Evolutionary conservation across 2,888 invertebrate genomes (phyloP), one percentile per base, ranked within the genome.

Genomic region (Lathronympha strigana): DNA sequence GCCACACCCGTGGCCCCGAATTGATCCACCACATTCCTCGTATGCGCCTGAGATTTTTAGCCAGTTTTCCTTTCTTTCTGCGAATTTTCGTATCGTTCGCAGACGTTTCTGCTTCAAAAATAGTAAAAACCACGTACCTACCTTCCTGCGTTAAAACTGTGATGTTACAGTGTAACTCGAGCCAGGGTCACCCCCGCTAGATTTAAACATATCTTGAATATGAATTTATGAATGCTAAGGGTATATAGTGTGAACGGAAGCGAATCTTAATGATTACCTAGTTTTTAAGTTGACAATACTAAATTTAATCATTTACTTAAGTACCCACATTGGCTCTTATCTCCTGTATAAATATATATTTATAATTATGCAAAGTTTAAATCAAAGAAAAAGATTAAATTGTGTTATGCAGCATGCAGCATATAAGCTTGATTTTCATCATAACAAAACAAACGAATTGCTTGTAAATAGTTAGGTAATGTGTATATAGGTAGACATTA

Each of bases 401-500:
- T 21, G 8, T n/a, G 13, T 13, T 36, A n/a, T 6, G 6, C 21
- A 23, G 9, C 25, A 21, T 19, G 21, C 5, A 28, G 13, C 51
- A 8, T n/a, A 5, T 38, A 23, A 13, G 57, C 43, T 43, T 43
- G 1, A 9, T 31, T 57, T 21, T 57, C 40, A 40, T n/a, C 15
- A 23, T 17, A 28, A 55, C 33, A 11, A 2, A 55, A 55, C 15
- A 55, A 43, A 40, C 25, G 11, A 55, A 43, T 40, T 55, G 25
- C 70, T 76, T 70, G 68, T 68, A 72, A 67, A 66, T 66, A 73
- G 83, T 83, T 84, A 84, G 79, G 81, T 83, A 81, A 51, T 51
- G 73, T 74, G 21, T n/a, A 36, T 6, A 40, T 77, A 78, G 73
- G 71, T 78, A 78, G 57, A 74, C 86, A 87, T 82, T 33, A 72